Percentiles rank a stretch among this genome's conserved stretches.
Evolutionary conservation across 2,888 invertebrate genomes (phyloP).

Genomic region (Coenonympha arcania): DNA sequence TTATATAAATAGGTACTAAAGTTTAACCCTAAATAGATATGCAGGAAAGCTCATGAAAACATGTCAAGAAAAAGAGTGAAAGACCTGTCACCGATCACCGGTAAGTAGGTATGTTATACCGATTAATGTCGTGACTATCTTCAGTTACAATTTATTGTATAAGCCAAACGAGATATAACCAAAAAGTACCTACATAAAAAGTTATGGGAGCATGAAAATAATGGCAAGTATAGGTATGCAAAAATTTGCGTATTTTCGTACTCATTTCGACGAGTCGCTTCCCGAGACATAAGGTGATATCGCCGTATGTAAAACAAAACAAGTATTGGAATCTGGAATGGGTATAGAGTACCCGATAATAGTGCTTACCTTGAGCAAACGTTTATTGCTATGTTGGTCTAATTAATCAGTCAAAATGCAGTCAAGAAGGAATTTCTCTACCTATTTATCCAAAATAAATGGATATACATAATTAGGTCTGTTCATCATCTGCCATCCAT

Average conservation of each 20-base stretch:
- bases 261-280: slow-evolving; percentile 6
- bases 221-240: not conserved
- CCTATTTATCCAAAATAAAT: too few relatives aligned
- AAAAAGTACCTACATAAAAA: too few relatives aligned
- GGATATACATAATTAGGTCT: not conserved
- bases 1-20: too few relatives aligned
- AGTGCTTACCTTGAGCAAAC: not conserved
- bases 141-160: not conserved
- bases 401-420: too few relatives aligned
- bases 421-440: too few relatives aligned
- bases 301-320: slow-evolving; percentile 45
- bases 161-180: not conserved
- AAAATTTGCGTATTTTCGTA: slow-evolving; percentile 8
- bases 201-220: not conserved
- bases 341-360: not conserved
- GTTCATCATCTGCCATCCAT: too few relatives aligned
- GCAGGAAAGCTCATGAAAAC: too few relatives aligned
- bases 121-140: not conserved
- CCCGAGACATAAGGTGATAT: slow-evolving; percentile 38
- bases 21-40: too few relatives aligned
- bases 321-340: not conserved
- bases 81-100: too few relatives aligned
- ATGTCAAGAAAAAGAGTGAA: too few relatives aligned
- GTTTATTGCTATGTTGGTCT: too few relatives aligned
- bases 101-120: not conserved